Percentiles rank a stretch among this genome's conserved stretches.
Evolutionary conservation across 2,888 invertebrate species (phyloP).

Genomic region (Caenorhabditis drosophilae): DNA sequence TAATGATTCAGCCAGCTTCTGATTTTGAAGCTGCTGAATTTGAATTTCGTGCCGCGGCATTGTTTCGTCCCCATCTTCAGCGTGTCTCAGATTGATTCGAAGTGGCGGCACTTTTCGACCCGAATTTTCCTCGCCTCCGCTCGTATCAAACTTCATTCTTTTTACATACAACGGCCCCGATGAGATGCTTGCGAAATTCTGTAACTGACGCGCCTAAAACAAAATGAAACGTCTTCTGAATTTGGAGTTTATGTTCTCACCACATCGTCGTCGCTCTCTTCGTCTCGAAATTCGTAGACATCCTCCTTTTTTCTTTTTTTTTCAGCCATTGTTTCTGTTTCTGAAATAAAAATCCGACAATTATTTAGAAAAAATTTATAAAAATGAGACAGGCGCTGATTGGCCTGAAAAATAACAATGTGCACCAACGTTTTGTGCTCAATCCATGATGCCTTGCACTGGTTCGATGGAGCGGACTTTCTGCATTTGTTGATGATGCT

Average conservation of each 20-base stretch:
- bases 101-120: slow-evolving; percentile 2
- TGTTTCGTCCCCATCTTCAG: background rate
- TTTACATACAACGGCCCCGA: too few relatives aligned
- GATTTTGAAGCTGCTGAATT: too few relatives aligned
- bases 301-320: slow-evolving; percentile 2
- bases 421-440: too few relatives aligned
- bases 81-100: background rate
- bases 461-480: slow-evolving; percentile 3
- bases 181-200: too few relatives aligned
- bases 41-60: background rate
- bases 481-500: background rate
- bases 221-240: too few relatives aligned
- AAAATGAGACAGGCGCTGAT: background rate
- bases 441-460: too few relatives aligned
- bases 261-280: background rate
- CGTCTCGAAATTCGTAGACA: slow-evolving; percentile 8
- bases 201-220: too few relatives aligned
- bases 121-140: too few relatives aligned
- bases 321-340: too few relatives aligned
- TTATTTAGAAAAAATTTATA: background rate
- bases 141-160: too few relatives aligned
- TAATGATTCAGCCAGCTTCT: too few relatives aligned
- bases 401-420: background rate
- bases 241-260: background rate
- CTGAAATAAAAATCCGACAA: too few relatives aligned